Percentiles rank a stretch among this genome's conserved stretches.
Conservation (phyloP, 1,140 invertebrate genomes). For the Theocolax elegans region DNA sequence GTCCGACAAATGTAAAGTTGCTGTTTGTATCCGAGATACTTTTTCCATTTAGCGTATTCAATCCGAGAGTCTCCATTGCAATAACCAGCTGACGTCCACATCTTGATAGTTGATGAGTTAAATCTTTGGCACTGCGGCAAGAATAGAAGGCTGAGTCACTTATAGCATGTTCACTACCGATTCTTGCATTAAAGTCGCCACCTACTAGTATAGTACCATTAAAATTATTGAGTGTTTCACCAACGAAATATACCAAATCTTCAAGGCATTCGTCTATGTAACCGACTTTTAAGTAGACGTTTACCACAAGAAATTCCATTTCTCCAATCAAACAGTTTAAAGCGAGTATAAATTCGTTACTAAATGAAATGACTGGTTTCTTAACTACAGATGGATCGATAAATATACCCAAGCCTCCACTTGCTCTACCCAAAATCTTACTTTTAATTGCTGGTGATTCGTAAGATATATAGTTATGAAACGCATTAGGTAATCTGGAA, state of each 20-base stretch:
- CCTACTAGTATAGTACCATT: neutral
- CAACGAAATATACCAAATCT: neutral
- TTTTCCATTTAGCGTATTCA: neutral
- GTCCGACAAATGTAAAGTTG: too few relatives aligned
- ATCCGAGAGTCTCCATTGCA: neutral
- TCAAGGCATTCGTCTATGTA: neutral
- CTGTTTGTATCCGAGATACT: too few relatives aligned
- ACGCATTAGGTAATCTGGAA: neutral
- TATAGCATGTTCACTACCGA: neutral
- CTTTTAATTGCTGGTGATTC: too few relatives aligned
- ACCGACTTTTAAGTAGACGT: too few relatives aligned
- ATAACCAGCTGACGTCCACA: neutral
- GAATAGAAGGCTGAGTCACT: neutral
- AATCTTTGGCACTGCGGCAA: neutral
- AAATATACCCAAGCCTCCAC: neutral
- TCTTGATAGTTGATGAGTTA: neutral
- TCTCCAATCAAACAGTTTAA: too few relatives aligned
- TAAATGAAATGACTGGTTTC: too few relatives aligned
- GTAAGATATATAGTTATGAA: neutral
- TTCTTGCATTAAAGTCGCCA: neutral
- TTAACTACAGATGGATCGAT: neutral
- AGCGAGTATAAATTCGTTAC: too few relatives aligned
- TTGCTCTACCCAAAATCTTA: neutral
- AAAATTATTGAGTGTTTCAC: neutral
- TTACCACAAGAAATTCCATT: too few relatives aligned